These are phyloP conservation scores for Bombus polaris DNA, from an alignment of 1,140 invertebrate species.

Conservation along the genomic window DNA sequence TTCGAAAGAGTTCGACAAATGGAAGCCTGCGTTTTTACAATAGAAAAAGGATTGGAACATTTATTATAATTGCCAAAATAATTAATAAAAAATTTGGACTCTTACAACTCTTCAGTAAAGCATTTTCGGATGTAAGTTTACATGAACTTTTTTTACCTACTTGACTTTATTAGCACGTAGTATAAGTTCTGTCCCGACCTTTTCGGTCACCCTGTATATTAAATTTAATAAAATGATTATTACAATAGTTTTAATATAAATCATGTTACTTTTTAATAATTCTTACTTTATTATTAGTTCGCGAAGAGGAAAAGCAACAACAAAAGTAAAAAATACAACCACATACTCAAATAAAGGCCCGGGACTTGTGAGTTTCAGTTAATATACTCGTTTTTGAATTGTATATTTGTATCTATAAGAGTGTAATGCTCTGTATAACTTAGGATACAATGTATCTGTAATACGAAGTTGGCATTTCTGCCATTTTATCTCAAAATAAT, in stretches of 20 bases:
- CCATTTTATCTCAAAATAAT: slow-evolving; percentile 50
- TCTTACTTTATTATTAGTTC: slow-evolving; percentile 16
- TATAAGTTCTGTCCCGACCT: too few species aligned
- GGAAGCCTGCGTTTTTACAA: too few species aligned
- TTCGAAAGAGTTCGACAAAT: too few species aligned
- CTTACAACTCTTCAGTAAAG: too few species aligned
- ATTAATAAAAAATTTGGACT: too few species aligned
- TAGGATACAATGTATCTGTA: background rate
- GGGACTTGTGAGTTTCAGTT: slow-evolving; percentile 72
- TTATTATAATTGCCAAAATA: too few species aligned
- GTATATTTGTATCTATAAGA: background rate
- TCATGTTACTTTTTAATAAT: background rate
- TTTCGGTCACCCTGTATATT: background rate
- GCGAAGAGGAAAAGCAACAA: slow-evolving; percentile 23
- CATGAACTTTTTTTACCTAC: too few species aligned
- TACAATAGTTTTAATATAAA: background rate
- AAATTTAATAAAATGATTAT: background rate
- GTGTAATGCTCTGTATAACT: slow-evolving; percentile 4
- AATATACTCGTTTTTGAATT: background rate
- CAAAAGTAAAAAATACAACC: slow-evolving; percentile 44
- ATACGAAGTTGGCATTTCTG: slow-evolving; percentile 24
- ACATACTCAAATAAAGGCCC: slow-evolving; percentile 36
- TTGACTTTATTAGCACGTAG: too few species aligned
- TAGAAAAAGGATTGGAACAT: too few species aligned
- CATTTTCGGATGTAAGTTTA: too few species aligned